Evolutionary conservation across 2,888 invertebrate genomes (phyloP), one percentile per base, ranked within the genome.

Genomic region (Luffia ferchaultella): DNA sequence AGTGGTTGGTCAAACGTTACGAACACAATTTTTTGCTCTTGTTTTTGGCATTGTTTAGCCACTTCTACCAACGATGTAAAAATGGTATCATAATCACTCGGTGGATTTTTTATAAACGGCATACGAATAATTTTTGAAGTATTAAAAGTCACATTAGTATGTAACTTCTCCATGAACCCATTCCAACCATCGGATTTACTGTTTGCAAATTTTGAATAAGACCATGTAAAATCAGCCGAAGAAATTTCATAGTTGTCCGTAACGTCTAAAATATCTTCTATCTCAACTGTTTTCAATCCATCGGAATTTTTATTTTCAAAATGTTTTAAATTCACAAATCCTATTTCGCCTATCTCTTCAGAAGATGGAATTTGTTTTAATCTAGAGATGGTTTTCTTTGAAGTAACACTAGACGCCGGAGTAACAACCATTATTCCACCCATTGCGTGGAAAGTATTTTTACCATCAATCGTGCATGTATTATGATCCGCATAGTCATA

Each of bases 401-500:
- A 56, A 50, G 49, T 42, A 20, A 55, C 51, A 43, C 46, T 52
- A 2, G 53, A 53, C 49, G 55, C 44, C 47, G 60, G 61, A 46
- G 58, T 62, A 41, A 60, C 55, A 47, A 54, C 51, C 54, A 54
- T 55, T 41, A 66, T 63, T 47, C 60, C 60, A 45, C 62, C 62
- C 62, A 62, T 62, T n/a, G 51, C 54, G 50, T 62, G 63, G 49
- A 63, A 58, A 42, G 63, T 64, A 54, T 57, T 55, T 18, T 56
- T 50, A 19, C 62, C 62, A 52, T 60, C 58, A 42, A 62, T 54
- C 42, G 60, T 63, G 46, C 52, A 52, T 18, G 57, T 58, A 54
- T 65, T 64, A 54, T 58, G 55, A 57, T 64, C 64, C 0, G 64
- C 62, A 56, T 67, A 66, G 52, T 67, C 63, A 56, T 49, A 63